Conservation (phyloP, 2,888 invertebrate genomes). For the Plusia festucae region DNA sequence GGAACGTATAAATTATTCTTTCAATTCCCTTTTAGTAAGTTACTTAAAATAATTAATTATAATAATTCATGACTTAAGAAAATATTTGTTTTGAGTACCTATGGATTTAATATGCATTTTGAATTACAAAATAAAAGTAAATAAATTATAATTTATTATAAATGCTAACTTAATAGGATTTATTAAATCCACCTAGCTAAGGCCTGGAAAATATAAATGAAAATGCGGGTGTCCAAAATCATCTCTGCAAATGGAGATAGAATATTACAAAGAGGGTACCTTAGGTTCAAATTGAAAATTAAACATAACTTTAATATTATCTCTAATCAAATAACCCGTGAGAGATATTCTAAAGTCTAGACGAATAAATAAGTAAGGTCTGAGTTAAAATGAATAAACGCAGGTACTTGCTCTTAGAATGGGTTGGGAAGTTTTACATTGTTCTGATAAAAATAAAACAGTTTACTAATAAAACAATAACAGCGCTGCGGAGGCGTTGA, state of each 20-base stretch:
- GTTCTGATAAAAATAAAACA: conserved; percentile 3
- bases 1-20: conserved; percentile 23
- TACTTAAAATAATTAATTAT: conserved; percentile 15
- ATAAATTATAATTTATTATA: background rate
- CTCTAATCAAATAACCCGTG: conserved; percentile 42
- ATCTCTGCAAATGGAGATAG: conserved; percentile 31
- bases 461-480: conserved; percentile 4
- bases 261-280: conserved; percentile 35
- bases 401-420: background rate
- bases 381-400: conserved; percentile 18
- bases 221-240: conserved; percentile 44
- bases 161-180: conserved; percentile 20
- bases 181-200: conserved; percentile 28
- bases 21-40: conserved; percentile 42
- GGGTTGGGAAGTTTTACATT: background rate
- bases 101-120: too few relatives aligned
- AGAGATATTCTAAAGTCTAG: conserved; percentile 40
- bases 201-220: conserved; percentile 33
- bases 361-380: conserved; percentile 39
- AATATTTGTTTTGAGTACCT: too few relatives aligned
- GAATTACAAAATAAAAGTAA: too few relatives aligned
- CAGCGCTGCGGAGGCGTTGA: background rate
- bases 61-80: background rate
- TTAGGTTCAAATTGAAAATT: conserved; percentile 45
- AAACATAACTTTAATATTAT: conserved; percentile 46